Conservation (phyloP, 2,888 invertebrate genomes). For the Fragum sueziense region DNA sequence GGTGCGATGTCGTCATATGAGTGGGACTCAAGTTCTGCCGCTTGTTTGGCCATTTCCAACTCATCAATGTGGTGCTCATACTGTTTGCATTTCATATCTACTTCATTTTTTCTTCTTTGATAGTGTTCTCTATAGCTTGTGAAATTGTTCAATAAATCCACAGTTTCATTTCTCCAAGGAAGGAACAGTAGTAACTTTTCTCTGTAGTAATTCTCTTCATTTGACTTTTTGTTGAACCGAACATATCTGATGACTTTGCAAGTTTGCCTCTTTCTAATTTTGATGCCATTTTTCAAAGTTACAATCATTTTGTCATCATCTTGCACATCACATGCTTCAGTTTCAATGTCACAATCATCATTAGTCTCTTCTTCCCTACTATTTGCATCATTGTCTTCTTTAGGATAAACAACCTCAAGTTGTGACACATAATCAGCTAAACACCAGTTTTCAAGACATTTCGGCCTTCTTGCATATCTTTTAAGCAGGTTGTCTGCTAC, state of each 20-base stretch:
- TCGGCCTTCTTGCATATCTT: too few species aligned
- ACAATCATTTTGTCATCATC: conserved; percentile 7
- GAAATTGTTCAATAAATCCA: background rate
- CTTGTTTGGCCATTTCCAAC: too few species aligned
- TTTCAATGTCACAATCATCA: background rate
- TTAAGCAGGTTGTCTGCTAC: too few species aligned
- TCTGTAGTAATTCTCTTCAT: too few species aligned
- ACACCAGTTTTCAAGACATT: too few species aligned
- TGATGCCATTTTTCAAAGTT: conserved; percentile 11
- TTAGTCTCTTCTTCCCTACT: background rate
- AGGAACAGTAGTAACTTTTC: conserved; percentile 64
- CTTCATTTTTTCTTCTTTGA: too few species aligned
- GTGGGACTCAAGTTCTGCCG: background rate
- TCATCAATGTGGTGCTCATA: too few species aligned
- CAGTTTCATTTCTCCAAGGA: conserved; percentile 63
- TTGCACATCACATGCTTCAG: background rate
- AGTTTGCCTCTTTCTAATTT: background rate
- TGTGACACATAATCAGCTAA: too few species aligned
- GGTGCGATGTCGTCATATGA: conserved; percentile 16
- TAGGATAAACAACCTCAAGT: conserved; percentile 2
- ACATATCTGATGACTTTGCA: too few species aligned
- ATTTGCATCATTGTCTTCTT: background rate
- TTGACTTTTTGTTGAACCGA: too few species aligned
- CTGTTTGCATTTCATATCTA: too few species aligned
- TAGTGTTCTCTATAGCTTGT: too few species aligned